These are phyloP conservation scores for Lepidurus couesii DNA, from an alignment of 1,140 invertebrate genomes.

Conservation along the genomic window DNA sequence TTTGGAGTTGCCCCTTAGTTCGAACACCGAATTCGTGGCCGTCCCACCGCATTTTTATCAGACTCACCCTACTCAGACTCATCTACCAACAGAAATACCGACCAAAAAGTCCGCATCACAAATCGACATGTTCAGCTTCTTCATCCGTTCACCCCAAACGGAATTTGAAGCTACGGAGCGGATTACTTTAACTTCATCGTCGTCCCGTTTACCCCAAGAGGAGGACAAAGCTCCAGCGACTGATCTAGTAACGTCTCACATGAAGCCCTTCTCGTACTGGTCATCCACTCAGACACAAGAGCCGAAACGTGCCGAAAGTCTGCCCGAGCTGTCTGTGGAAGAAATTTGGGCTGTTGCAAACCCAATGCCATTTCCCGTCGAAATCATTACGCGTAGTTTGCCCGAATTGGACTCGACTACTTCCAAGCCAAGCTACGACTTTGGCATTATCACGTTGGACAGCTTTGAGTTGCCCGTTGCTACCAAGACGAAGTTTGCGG, in stretches of 20 bases:
- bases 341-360: not conserved
- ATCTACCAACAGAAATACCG: not conserved
- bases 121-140: constrained; percentile 42
- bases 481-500: not conserved
- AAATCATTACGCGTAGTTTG: not conserved
- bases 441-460: not conserved
- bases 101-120: constrained; percentile 36
- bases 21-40: not conserved
- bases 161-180: constrained; percentile 42
- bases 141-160: constrained; percentile 42
- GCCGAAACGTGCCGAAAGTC: not conserved
- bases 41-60: not conserved
- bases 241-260: not conserved
- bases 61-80: not conserved
- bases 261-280: not conserved
- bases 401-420: not conserved
- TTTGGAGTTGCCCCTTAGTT: not conserved
- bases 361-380: not conserved
- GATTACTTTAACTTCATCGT: constrained; percentile 47
- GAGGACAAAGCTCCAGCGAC: not conserved
- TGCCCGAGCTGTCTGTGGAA: not conserved
- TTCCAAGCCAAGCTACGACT: not conserved
- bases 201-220: constrained; percentile 39
- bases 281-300: not conserved
- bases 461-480: not conserved